phyloP scores from a whole-genome alignment of 1,140 invertebrate genomes.

The Trichonephila inaurata region DNA sequence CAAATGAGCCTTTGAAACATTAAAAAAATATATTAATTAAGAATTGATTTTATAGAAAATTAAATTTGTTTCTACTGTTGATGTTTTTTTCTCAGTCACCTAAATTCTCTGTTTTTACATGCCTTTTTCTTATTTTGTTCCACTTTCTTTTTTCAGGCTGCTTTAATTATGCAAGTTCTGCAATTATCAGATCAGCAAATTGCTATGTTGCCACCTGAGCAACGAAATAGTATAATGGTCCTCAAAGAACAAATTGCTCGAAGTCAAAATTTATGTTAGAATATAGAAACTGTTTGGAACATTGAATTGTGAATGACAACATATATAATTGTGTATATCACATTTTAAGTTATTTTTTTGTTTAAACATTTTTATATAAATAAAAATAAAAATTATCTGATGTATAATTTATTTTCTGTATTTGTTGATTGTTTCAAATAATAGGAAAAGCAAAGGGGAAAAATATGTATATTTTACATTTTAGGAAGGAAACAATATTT shows the following conservation, averaged over 20 bases:
- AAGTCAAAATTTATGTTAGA: background rate
- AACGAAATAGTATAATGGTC: conserved; percentile 97
- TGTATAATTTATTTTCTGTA: too few species aligned
- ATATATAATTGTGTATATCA: background rate
- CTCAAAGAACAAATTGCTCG: conserved; percentile 95
- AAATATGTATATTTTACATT: too few species aligned
- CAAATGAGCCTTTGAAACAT: too few species aligned
- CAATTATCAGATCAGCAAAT: conserved; percentile 99
- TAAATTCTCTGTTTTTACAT: too few species aligned
- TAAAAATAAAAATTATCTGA: background rate
- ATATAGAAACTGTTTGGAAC: background rate
- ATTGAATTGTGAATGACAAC: background rate
- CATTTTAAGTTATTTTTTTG: background rate
- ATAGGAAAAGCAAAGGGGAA: too few species aligned
- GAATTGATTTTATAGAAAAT: too few species aligned
- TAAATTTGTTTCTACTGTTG: too few species aligned
- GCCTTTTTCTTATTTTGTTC: too few species aligned
- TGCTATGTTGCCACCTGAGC: conserved; percentile 95
- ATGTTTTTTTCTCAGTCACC: too few species aligned
- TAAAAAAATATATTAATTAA: too few species aligned
- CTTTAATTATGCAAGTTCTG: conserved; percentile 98
- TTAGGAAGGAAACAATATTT: too few species aligned
- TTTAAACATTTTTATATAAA: background rate
- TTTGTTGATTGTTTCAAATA: too few species aligned
- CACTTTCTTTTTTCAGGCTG: conserved; percentile 85